These are phyloP conservation scores for Camptogramma bilineatum DNA, from an alignment of 2,888 invertebrate genomes.

Conservation along the genomic window DNA sequence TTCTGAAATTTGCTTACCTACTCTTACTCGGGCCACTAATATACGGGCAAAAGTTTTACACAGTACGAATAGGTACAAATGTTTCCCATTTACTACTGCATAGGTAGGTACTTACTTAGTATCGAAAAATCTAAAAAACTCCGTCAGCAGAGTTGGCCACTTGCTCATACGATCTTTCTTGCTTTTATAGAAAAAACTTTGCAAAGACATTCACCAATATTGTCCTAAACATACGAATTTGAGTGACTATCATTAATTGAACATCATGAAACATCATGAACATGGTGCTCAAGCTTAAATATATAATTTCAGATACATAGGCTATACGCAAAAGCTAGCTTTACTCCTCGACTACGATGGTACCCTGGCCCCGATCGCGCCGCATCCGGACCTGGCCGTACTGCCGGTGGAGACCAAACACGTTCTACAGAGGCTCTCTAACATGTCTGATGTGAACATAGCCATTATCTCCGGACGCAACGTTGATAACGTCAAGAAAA, in stretches of 20 bases:
- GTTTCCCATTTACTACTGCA: too few relatives aligned
- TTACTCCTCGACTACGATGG: slow-evolving; percentile 95
- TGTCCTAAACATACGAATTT: background rate
- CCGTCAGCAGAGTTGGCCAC: too few relatives aligned
- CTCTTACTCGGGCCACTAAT: too few relatives aligned
- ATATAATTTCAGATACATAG: slow-evolving; percentile 88
- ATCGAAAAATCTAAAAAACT: too few relatives aligned
- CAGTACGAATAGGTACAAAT: too few relatives aligned
- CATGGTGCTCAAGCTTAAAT: background rate
- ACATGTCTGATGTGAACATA: slow-evolving; percentile 94
- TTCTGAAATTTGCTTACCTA: too few relatives aligned
- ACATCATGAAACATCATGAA: background rate
- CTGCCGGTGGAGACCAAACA: slow-evolving; percentile 94
- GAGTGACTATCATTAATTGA: background rate
- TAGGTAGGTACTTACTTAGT: too few relatives aligned
- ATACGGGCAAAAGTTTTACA: too few relatives aligned
- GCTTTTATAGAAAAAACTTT: too few relatives aligned
- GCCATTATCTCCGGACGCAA: slow-evolving; percentile 94
- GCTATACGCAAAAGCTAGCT: slow-evolving; percentile 93
- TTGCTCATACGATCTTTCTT: too few relatives aligned
- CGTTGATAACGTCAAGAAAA: slow-evolving; percentile 94
- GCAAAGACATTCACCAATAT: background rate
- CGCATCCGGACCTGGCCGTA: slow-evolving; percentile 95
- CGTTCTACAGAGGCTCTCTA: slow-evolving; percentile 92
- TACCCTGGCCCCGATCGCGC: slow-evolving; percentile 94